Conservation (phyloP, 1,140 invertebrate species). For the Megalonaias nervosa region DNA sequence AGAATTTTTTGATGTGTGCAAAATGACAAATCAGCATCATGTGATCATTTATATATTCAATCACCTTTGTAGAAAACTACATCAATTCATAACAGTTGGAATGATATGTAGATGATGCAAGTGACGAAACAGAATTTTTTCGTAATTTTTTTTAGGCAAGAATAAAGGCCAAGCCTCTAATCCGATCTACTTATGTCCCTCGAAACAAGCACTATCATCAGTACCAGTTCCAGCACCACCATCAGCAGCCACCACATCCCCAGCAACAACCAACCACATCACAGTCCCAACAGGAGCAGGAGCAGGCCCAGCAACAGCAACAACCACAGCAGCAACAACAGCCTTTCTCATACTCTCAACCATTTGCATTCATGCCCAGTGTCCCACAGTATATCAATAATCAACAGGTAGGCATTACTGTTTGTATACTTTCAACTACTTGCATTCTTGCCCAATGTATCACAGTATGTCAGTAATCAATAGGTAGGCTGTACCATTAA, state of each 20-base stretch:
- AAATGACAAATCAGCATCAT: too few species aligned
- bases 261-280: constrained; percentile 40
- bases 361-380: constrained; percentile 52
- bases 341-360: constrained; percentile 40
- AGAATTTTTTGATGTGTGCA: too few species aligned
- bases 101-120: not conserved
- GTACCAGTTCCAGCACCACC: constrained; percentile 23
- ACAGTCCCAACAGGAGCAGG: constrained; percentile 2
- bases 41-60: too few species aligned
- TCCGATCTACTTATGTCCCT: constrained; percentile 76
- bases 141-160: constrained; percentile 75
- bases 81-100: not conserved
- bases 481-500: too few species aligned
- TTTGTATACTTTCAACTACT: not conserved
- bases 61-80: not conserved
- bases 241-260: constrained; percentile 36
- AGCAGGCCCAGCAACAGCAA: constrained; percentile 32
- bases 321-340: constrained; percentile 35
- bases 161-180: constrained; percentile 92
- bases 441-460: too few species aligned
- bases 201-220: constrained; percentile 64
- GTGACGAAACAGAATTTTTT: not conserved
- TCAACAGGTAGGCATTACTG: constrained; percentile 44
- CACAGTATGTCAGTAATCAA: too few species aligned
- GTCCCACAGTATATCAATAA: constrained; percentile 44